These are phyloP conservation scores for Propithecus perrieri DNA, from an alignment of 2,797 vertebrate species.

Conservation along the genomic window DNA sequence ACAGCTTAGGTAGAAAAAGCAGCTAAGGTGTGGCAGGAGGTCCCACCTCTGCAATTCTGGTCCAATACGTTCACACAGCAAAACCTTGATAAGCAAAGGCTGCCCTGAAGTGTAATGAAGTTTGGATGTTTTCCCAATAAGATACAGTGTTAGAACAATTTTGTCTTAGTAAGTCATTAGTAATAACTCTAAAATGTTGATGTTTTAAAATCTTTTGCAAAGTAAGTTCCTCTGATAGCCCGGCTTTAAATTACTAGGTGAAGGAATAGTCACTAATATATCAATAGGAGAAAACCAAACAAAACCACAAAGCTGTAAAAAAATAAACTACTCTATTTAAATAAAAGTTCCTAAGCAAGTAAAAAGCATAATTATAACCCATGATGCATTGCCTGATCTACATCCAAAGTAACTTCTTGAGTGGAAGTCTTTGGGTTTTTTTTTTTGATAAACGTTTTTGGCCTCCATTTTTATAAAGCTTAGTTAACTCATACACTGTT, in stretches of 20 bases:
- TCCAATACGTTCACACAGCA: not conserved
- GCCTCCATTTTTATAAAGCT: not conserved
- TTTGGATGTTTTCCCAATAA: not conserved
- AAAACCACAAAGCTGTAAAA: not conserved
- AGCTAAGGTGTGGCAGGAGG: not conserved
- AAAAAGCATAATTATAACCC: not conserved
- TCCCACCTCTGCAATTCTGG: not conserved
- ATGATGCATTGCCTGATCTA: not conserved
- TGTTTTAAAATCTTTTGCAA: constrained; percentile 6
- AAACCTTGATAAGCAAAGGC: not conserved
- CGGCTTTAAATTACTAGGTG: not conserved
- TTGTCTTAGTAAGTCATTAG: not conserved
- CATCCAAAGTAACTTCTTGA: not conserved
- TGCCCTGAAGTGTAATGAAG: not conserved
- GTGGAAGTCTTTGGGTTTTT: not conserved
- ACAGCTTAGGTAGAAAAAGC: not conserved
- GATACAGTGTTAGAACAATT: not conserved
- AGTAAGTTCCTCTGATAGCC: not conserved
- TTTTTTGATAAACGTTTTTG: not conserved
- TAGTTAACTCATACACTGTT: not conserved
- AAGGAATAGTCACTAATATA: not conserved
- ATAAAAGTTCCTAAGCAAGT: not conserved
- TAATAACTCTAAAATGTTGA: not conserved
- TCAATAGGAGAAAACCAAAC: not conserved
- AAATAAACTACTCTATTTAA: not conserved